Base-by-base conservation (phyloP, 2,888 invertebrate genomes). In the Lasioglossum zephyrum region DNA sequence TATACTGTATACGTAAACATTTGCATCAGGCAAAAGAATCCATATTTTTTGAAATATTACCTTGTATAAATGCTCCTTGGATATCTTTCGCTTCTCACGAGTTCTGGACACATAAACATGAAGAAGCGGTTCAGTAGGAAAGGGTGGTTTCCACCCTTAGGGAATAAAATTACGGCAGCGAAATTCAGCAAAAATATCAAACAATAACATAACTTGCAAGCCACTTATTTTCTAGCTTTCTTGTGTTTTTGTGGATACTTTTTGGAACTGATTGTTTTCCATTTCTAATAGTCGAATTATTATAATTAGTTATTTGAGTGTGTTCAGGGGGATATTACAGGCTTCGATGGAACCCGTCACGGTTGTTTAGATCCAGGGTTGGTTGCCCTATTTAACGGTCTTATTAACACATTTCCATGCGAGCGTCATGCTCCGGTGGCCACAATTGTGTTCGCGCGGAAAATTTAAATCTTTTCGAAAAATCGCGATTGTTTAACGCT, bases 401-500 rank as follows among this genome's bases (percentile, higher is more conserved):
- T 70, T 70, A 70, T 70, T 70, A 41, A 70, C 69, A 70, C 69
- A 70, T 70, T 70, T 70, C 36, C 69, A 70, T n/a, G 13, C 41
- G 69, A 22, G 13, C n/a, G 69, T n/a, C 41, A 41, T 41, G 69
- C 69, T 41, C 13, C 41, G 39, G 5, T 22, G 69, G 39, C 22
- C 69, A 13, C 0, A n/a, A 41, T 5, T 22, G 69, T 39, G 69
- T 39, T 70, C 69, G 69, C 39, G 69, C 41, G 69, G 69, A 70
- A 70, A 70, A 70, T 70, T 41, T n/a, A 9, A 70, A 70, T 70
- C 39, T 70, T 70, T 70, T 70, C 69, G 69, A 41, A 70, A 70
- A 70, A 70, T 70, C 69, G 11, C 69, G 69, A 70, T 41, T 41
- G 69, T 41, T 70, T 70, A 70, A 70, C 53, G 57, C 13, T n/a